Conservation (phyloP, 2,888 invertebrate species). For the Neelides folsomi region DNA sequence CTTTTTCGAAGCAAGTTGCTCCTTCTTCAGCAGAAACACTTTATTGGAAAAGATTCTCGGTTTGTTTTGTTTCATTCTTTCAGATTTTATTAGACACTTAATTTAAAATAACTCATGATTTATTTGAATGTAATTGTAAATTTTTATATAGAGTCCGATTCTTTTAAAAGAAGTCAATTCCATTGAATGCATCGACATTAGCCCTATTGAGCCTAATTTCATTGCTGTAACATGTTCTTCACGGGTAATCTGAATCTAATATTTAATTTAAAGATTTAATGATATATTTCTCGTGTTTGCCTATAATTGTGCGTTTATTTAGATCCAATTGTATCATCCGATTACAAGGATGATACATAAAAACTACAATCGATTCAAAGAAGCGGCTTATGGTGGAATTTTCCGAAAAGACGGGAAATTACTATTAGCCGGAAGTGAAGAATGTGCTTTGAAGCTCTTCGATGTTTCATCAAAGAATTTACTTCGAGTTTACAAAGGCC, state of each 20-base stretch:
- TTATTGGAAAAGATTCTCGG: slow-evolving; percentile 81
- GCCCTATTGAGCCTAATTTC: slow-evolving; percentile 72
- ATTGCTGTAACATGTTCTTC: slow-evolving; percentile 89
- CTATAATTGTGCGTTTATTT: slow-evolving; percentile 1
- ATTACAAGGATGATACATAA: slow-evolving; percentile 68
- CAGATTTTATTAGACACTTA: background rate
- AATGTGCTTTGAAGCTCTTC: slow-evolving; percentile 72
- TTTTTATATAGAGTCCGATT: slow-evolving; percentile 59
- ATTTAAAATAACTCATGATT: too few relatives aligned
- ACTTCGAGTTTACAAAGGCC: slow-evolving; percentile 72
- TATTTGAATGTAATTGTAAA: too few relatives aligned
- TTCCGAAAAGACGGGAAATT: slow-evolving; percentile 69
- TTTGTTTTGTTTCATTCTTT: slow-evolving; percentile 37
- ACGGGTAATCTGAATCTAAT: slow-evolving; percentile 45
- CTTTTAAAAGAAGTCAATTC: slow-evolving; percentile 83
- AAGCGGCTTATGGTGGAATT: slow-evolving; percentile 70
- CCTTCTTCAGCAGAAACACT: slow-evolving; percentile 60
- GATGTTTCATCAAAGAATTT: slow-evolving; percentile 70
- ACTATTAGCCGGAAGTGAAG: slow-evolving; percentile 81
- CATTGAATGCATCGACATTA: slow-evolving; percentile 81
- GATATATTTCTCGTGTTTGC: background rate
- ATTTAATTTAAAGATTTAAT: background rate
- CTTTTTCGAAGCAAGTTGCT: slow-evolving; percentile 52
- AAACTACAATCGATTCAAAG: slow-evolving; percentile 66
- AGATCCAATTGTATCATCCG: slow-evolving; percentile 64